Percentiles rank a stretch among this genome's conserved stretches.
phyloP scores from a whole-genome alignment of 2,797 vertebrate genomes.

The Paramormyrops hopkinsi region DNA sequence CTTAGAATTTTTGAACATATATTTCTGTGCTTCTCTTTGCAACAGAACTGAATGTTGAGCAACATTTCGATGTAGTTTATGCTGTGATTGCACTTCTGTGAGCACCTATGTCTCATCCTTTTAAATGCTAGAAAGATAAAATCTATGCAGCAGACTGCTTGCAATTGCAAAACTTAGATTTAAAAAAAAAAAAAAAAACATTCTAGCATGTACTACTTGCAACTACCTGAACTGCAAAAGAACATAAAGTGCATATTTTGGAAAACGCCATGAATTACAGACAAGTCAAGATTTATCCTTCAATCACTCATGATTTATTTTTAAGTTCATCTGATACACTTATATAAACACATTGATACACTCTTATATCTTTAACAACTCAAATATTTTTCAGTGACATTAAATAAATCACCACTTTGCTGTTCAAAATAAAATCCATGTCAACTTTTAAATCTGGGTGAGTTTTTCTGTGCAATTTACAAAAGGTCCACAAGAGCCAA shows the following conservation, averaged over 20 bases:
- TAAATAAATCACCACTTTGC: slow-evolving; percentile 1
- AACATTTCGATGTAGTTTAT: background rate
- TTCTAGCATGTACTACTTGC: background rate
- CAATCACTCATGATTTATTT: background rate
- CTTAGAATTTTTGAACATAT: background rate
- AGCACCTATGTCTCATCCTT: background rate
- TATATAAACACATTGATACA: background rate
- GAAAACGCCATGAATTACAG: background rate
- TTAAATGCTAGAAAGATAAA: slow-evolving; percentile 8
- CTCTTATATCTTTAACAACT: background rate
- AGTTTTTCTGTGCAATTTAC: background rate
- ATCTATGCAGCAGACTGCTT: background rate
- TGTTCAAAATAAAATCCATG: background rate
- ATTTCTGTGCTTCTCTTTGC: background rate
- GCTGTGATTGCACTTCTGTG: background rate
- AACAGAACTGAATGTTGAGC: background rate
- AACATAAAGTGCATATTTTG: background rate
- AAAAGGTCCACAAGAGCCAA: background rate
- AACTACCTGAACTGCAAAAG: background rate
- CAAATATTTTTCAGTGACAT: background rate
- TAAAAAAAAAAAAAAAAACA: background rate
- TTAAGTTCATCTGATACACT: background rate
- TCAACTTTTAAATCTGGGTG: background rate
- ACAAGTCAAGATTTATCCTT: background rate
- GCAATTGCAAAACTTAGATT: background rate